Percentiles rank a stretch among this genome's conserved stretches.
Evolutionary conservation across 2,797 vertebrate genomes (phyloP).

Genomic region (Picus viridis): DNA sequence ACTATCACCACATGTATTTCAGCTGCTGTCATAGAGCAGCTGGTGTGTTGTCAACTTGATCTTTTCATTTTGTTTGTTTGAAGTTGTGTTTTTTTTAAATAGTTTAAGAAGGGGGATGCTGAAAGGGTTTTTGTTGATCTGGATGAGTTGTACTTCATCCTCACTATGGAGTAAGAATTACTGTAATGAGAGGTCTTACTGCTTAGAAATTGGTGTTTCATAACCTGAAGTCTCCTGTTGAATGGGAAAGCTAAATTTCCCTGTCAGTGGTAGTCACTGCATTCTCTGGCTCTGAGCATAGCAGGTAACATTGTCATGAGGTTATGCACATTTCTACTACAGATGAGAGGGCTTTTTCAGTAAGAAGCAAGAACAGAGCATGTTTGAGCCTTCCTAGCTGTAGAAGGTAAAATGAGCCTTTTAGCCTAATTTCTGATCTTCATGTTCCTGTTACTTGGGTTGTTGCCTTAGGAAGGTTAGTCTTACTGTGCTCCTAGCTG

Average conservation of each 20-base stretch:
- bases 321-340: background rate
- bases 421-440: background rate
- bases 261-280: background rate
- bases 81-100: background rate
- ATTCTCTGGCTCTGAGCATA: background rate
- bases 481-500: background rate
- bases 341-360: background rate
- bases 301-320: background rate
- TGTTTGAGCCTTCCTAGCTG: background rate
- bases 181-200: background rate
- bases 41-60: conserved; percentile 46
- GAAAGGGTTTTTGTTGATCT: background rate
- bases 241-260: background rate
- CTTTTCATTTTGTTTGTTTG: conserved; percentile 9
- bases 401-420: background rate
- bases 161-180: background rate
- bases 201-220: background rate
- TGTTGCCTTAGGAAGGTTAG: background rate
- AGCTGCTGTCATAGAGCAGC: conserved; percentile 51
- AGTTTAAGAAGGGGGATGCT: background rate
- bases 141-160: background rate
- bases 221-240: background rate
- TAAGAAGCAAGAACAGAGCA: background rate
- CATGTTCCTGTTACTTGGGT: background rate
- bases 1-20: conserved; percentile 43